Conservation (phyloP, 2,113 vertebrate genomes). For the Melospiza georgiana region DNA sequence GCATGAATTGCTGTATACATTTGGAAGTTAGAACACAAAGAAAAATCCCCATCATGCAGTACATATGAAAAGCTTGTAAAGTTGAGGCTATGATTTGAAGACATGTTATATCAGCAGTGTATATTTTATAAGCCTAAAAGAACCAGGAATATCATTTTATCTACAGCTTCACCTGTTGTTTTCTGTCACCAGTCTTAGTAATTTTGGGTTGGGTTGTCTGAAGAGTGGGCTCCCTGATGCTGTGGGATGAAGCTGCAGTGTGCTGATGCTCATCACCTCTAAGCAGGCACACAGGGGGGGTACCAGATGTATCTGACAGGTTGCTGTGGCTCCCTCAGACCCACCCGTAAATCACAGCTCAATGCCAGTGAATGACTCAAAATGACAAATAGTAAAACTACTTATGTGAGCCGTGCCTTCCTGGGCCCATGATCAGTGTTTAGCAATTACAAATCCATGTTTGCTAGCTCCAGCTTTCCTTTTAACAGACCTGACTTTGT, state of each 20-base stretch:
- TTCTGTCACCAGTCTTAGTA: not conserved
- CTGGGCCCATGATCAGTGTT: not conserved
- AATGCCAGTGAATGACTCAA: not conserved
- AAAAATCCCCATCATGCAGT: accelerated
- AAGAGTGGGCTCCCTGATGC: not conserved
- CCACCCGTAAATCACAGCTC: not conserved
- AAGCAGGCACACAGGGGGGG: accelerated
- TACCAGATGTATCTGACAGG: not conserved
- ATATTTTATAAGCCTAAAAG: not conserved
- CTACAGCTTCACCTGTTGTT: not conserved
- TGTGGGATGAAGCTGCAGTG: not conserved
- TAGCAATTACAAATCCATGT: not conserved
- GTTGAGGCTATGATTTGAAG: not conserved
- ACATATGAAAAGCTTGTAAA: not conserved
- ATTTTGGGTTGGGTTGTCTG: not conserved
- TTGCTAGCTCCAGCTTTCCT: not conserved
- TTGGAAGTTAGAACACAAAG: not conserved
- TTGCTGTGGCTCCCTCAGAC: not conserved
- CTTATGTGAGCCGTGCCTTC: not conserved
- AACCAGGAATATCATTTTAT: not conserved
- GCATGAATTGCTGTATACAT: not conserved
- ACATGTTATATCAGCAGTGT: not conserved
- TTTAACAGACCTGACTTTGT: not conserved
- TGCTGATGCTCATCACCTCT: not conserved
- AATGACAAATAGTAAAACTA: not conserved